phyloP scores from a whole-genome alignment of 2,113 vertebrate species.

The Chroicocephalus ridibundus region DNA sequence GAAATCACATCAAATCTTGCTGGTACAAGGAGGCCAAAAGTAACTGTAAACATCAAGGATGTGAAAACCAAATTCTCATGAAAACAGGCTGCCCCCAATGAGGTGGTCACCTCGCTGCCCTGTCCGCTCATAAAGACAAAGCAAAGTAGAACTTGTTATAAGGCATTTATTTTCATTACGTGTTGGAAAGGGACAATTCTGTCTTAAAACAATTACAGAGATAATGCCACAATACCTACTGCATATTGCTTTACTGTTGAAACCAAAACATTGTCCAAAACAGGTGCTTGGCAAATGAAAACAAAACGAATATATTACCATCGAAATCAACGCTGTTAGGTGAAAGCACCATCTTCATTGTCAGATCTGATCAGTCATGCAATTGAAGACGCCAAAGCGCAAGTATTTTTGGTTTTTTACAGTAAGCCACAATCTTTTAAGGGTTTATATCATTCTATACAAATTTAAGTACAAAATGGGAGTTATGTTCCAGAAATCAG shows the following conservation, averaged over 20 bases:
- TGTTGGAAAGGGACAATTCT: slow-evolving; percentile 43
- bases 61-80: background rate
- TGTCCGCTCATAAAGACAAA: background rate
- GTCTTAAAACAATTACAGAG: slow-evolving; percentile 36
- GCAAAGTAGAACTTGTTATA: background rate
- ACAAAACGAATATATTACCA: background rate
- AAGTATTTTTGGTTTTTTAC: slow-evolving; percentile 41
- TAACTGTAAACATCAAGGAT: background rate
- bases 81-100: background rate
- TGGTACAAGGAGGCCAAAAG: background rate
- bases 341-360: slow-evolving; percentile 32
- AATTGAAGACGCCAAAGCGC: background rate
- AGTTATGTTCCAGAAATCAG: background rate
- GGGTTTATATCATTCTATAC: background rate
- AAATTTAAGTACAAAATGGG: slow-evolving; percentile 25
- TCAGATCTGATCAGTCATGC: slow-evolving; percentile 4
- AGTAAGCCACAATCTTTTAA: slow-evolving; percentile 18
- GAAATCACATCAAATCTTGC: background rate
- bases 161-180: slow-evolving; percentile 61
- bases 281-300: slow-evolving; percentile 11
- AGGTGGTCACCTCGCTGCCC: background rate
- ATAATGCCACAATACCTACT: slow-evolving; percentile 40
- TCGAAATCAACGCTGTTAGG: slow-evolving; percentile 15
- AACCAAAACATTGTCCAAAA: slow-evolving; percentile 21
- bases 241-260: slow-evolving; percentile 26